These are phyloP conservation scores for Molorchus minor DNA, from an alignment of 2,888 invertebrate genomes.

Conservation along the genomic window DNA sequence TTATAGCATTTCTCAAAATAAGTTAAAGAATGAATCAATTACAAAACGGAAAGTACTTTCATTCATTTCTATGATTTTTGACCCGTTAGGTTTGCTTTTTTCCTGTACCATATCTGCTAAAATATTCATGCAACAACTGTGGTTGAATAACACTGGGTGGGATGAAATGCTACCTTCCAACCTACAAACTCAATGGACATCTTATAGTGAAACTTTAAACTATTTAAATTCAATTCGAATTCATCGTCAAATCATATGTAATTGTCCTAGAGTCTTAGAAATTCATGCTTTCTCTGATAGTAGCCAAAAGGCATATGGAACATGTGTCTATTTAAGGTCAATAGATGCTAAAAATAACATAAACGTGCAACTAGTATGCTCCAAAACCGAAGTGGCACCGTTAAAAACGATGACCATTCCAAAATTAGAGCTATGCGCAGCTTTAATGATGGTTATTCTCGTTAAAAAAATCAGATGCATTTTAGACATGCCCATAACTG, in stretches of 20 bases:
- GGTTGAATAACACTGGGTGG: slow-evolving; percentile 26
- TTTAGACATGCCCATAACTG: slow-evolving; percentile 8
- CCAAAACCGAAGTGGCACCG: slow-evolving; percentile 39
- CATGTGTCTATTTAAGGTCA: neutral
- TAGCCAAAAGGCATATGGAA: slow-evolving; percentile 4
- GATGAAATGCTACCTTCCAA: slow-evolving; percentile 13
- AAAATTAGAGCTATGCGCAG: slow-evolving; percentile 14
- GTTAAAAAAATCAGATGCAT: slow-evolving; percentile 1
- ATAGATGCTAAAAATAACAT: neutral
- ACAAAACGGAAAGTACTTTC: slow-evolving; percentile 32
- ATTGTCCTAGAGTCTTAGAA: neutral
- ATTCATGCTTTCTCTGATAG: slow-evolving; percentile 2
- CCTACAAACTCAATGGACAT: slow-evolving; percentile 9
- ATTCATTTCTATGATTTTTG: slow-evolving; percentile 28
- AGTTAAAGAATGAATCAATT: neutral
- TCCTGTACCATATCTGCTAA: slow-evolving; percentile 13
- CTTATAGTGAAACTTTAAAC: slow-evolving; percentile 13
- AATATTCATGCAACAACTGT: slow-evolving; percentile 22
- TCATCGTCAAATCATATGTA: slow-evolving; percentile 11
- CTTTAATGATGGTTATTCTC: slow-evolving; percentile 19
- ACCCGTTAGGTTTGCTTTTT: slow-evolving; percentile 30
- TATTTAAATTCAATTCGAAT: slow-evolving; percentile 20
- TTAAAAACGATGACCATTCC: slow-evolving; percentile 36
- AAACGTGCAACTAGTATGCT: slow-evolving; percentile 24
- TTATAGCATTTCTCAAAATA: neutral